phyloP scores from a whole-genome alignment of 2,113 vertebrate genomes.

The Nerophis ophidion region DNA sequence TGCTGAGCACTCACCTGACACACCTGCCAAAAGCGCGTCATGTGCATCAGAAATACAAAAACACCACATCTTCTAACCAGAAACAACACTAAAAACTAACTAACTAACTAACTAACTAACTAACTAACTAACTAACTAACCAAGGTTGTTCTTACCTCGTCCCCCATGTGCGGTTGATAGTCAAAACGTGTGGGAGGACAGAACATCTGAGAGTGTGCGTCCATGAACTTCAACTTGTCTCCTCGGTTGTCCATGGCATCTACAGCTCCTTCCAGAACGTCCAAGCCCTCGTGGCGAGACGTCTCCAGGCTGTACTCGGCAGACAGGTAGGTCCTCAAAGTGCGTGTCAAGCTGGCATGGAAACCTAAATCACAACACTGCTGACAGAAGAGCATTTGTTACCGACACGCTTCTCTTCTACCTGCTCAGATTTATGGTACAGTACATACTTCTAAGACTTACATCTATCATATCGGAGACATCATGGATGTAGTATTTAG shows the following conservation, averaged over 20 bases:
- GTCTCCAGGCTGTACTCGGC: constrained; percentile 97
- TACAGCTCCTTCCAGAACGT: constrained; percentile 87
- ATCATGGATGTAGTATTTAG: constrained; percentile 97
- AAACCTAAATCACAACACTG: constrained; percentile 96
- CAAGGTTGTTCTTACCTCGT: constrained; percentile 79
- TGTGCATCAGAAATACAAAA: neutral
- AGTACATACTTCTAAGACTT: constrained; percentile 53
- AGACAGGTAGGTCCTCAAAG: constrained; percentile 92
- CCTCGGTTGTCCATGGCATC: constrained; percentile 90
- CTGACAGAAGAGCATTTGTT: neutral
- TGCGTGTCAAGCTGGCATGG: constrained; percentile 90
- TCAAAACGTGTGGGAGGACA: constrained; percentile 96
- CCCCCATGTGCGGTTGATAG: constrained; percentile 97
- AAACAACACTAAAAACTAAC: neutral
- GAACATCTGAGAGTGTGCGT: constrained; percentile 93
- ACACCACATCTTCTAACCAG: too few species aligned
- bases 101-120: too few species aligned
- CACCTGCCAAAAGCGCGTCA: constrained; percentile 72
- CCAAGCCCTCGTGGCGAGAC: constrained; percentile 92
- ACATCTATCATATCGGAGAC: constrained; percentile 97
- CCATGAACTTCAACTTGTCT: constrained; percentile 96
- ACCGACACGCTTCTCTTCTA: too few species aligned
- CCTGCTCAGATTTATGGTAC: too few species aligned
- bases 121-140: neutral
- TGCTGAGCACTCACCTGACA: constrained; percentile 96